Conservation (phyloP, 2,888 invertebrate species). For the Yponomeuta plumbellus region DNA sequence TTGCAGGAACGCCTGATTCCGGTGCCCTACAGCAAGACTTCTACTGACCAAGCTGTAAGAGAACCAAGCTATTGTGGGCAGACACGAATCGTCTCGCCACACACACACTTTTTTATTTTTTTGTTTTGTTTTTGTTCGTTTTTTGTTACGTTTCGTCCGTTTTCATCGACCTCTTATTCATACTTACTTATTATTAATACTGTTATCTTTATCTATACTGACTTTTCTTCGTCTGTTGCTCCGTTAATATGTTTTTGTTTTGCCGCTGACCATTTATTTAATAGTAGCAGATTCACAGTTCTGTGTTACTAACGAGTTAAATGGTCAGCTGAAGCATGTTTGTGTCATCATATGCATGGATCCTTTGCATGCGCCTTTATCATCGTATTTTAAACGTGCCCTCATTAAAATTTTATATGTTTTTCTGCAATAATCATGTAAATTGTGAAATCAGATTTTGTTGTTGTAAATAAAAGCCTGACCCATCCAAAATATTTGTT, state of each 20-base stretch:
- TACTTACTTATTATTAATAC: slow-evolving; percentile 37
- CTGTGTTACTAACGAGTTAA: slow-evolving; percentile 32
- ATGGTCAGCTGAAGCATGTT: slow-evolving; percentile 48
- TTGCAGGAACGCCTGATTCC: slow-evolving; percentile 99
- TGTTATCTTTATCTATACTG: slow-evolving; percentile 60
- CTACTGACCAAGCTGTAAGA: slow-evolving; percentile 99
- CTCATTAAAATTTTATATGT: not conserved
- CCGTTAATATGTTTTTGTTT: slow-evolving; percentile 42
- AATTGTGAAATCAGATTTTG: not conserved
- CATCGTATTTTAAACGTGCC: not conserved
- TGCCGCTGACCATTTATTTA: slow-evolving; percentile 54
- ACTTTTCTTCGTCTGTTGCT: slow-evolving; percentile 45
- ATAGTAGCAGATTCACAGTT: not conserved
- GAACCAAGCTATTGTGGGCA: slow-evolving; percentile 37
- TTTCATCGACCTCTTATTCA: slow-evolving; percentile 17
- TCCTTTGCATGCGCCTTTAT: slow-evolving; percentile 50
- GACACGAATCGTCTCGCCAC: slow-evolving; percentile 56
- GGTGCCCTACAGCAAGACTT: slow-evolving; percentile 99
- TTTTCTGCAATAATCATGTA: not conserved
- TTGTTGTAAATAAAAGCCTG: not conserved
- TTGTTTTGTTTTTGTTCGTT: slow-evolving; percentile 43
- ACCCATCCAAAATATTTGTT: not conserved
- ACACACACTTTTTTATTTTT: slow-evolving; percentile 48
- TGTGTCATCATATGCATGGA: slow-evolving; percentile 42
- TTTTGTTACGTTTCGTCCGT: slow-evolving; percentile 42